phyloP scores from a whole-genome alignment of 2,113 vertebrate genomes.

The Phoxinus phoxinus region DNA sequence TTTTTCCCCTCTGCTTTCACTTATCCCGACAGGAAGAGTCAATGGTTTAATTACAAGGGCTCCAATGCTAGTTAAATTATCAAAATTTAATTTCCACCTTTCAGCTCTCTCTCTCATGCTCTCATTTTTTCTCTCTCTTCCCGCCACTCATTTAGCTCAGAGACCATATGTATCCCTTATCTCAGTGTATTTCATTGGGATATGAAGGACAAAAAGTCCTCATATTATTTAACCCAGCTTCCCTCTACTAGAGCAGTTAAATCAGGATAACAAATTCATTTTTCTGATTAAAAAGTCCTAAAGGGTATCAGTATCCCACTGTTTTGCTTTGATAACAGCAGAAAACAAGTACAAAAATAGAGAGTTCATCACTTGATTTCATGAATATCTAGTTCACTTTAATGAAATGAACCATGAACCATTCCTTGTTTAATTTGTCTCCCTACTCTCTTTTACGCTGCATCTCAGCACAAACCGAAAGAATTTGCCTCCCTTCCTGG shows the following conservation, averaged over 20 bases:
- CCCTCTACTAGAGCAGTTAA: neutral
- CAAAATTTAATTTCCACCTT: conserved; percentile 53
- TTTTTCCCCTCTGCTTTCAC: neutral
- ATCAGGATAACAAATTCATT: neutral
- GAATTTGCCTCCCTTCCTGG: neutral
- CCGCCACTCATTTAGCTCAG: conserved; percentile 24
- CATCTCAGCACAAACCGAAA: conserved; percentile 22
- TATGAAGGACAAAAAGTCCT: conserved; percentile 11
- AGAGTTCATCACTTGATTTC: neutral
- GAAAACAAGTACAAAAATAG: conserved; percentile 1
- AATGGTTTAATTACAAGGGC: conserved; percentile 57
- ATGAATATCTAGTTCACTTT: neutral
- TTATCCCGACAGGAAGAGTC: conserved; percentile 39
- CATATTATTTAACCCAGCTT: neutral
- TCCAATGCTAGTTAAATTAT: conserved; percentile 56
- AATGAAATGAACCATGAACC: neutral
- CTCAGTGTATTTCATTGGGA: conserved; percentile 28
- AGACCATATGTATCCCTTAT: conserved; percentile 13
- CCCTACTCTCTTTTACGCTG: conserved; percentile 19
- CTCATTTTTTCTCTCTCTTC: neutral
- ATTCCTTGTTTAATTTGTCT: conserved; percentile 21
- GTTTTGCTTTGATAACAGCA: conserved; percentile 14
- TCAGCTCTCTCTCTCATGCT: conserved; percentile 50
- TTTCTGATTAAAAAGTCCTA: conserved; percentile 7
- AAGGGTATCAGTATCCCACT: neutral